A percentile compares a stretch with the other conserved stretches of the same genome.
Evolutionary conservation across 2,888 invertebrate genomes (phyloP).

Genomic region (Cantharis lateralis): DNA sequence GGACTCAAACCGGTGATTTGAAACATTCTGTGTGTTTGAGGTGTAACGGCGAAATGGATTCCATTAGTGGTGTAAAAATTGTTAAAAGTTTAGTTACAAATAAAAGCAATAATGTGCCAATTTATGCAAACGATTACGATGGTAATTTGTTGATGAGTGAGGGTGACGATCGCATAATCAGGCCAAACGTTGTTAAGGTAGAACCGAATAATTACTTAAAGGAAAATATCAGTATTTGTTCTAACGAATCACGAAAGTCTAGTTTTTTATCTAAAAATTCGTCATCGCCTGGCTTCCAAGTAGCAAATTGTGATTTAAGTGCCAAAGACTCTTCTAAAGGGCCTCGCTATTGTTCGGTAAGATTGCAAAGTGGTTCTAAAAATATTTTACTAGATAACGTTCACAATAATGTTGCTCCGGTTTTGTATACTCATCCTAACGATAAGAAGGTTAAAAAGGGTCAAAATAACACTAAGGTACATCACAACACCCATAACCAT

Average conservation of each 20-base stretch:
- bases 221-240: conserved; percentile 11
- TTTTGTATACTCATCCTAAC: conserved; percentile 67
- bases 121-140: conserved; percentile 37
- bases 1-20: conserved; percentile 68
- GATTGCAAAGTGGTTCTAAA: conserved; percentile 77
- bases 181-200: conserved; percentile 40
- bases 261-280: neutral
- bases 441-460: conserved; percentile 30
- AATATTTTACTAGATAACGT: conserved; percentile 81
- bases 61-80: conserved; percentile 37
- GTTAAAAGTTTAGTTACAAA: conserved; percentile 39
- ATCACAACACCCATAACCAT: neutral
- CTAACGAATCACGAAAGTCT: neutral
- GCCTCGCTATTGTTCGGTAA: conserved; percentile 76
- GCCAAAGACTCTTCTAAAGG: conserved; percentile 54
- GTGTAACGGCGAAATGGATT: conserved; percentile 59
- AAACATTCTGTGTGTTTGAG: conserved; percentile 63
- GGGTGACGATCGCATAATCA: conserved; percentile 4
- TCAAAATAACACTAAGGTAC: conserved; percentile 15
- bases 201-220: conserved; percentile 53
- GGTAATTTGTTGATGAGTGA: conserved; percentile 16
- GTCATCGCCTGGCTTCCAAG: conserved; percentile 35
- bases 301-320: conserved; percentile 39
- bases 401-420: conserved; percentile 72
- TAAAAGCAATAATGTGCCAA: conserved; percentile 36